phyloP scores from a whole-genome alignment of 2,113 vertebrate species.

The Notarius quadriscutis region DNA sequence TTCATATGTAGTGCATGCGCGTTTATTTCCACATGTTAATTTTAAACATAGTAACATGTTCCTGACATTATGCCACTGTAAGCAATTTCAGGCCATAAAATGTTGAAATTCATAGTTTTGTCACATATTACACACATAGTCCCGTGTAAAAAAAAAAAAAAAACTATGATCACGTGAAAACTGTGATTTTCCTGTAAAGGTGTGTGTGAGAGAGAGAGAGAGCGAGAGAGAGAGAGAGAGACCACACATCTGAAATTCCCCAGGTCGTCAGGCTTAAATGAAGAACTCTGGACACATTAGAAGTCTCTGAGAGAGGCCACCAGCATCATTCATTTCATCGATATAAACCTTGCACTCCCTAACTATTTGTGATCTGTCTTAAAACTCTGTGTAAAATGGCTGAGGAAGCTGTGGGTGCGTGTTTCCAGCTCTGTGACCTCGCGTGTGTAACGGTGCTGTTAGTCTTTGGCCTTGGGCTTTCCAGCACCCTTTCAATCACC shows the following conservation, averaged over 20 bases:
- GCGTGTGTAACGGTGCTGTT: constrained; percentile 73
- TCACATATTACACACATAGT: not conserved
- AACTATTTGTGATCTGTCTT: constrained; percentile 66
- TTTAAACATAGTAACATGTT: not conserved
- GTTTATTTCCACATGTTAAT: not conserved
- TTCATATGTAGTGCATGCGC: not conserved
- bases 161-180: not conserved
- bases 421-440: constrained; percentile 68
- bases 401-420: constrained; percentile 17
- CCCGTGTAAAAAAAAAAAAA: not conserved
- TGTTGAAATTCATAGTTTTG: not conserved
- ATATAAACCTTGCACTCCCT: constrained; percentile 56
- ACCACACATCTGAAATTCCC: not conserved
- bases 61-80: not conserved
- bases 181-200: not conserved
- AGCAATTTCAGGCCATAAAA: not conserved
- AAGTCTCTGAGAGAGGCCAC: constrained; percentile 24
- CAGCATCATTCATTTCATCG: constrained; percentile 59
- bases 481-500: constrained; percentile 77
- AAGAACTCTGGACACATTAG: constrained; percentile 22
- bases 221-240: too few relatives aligned
- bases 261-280: not conserved
- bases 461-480: constrained; percentile 73
- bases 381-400: constrained; percentile 39
- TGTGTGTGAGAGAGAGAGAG: not conserved